Conservation (phyloP, 2,888 invertebrate genomes). For the Tetragonula carbonaria region DNA sequence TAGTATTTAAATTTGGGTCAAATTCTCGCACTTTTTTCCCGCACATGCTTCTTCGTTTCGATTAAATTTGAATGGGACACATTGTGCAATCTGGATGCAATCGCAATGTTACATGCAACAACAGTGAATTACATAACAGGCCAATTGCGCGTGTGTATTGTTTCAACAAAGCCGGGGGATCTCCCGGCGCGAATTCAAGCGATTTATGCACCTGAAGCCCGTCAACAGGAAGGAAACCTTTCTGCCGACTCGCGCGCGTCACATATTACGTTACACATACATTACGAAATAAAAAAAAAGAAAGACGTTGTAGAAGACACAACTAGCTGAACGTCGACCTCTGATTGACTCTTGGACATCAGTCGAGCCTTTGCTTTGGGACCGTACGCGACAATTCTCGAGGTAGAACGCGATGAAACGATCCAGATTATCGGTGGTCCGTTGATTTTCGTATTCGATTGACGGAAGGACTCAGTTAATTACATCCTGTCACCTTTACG, state of each 20-base stretch:
- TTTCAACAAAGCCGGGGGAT: not conserved
- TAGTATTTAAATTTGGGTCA: not conserved
- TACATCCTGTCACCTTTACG: slow-evolving; percentile 4
- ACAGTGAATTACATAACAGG: not conserved
- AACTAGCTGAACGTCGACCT: slow-evolving; percentile 38
- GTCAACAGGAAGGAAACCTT: slow-evolving; percentile 64
- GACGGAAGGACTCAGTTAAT: not conserved
- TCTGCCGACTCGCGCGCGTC: slow-evolving; percentile 27
- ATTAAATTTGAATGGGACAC: not conserved
- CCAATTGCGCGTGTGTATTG: not conserved
- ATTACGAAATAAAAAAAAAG: slow-evolving; percentile 37
- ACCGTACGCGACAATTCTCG: not conserved
- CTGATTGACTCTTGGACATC: not conserved
- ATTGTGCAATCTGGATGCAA: not conserved
- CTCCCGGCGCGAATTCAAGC: not conserved
- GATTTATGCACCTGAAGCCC: slow-evolving; percentile 60
- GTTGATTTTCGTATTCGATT: not conserved
- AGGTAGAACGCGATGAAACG: not conserved
- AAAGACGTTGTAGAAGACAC: not conserved
- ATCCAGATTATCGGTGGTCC: not conserved
- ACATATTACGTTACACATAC: slow-evolving; percentile 62
- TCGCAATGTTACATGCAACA: not conserved
- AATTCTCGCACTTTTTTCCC: not conserved
- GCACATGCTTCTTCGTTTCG: not conserved
- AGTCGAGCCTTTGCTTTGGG: slow-evolving; percentile 39